Evolutionary conservation across 1,140 invertebrate species (phyloP).

Genomic region (Aleiodes sp.): DNA sequence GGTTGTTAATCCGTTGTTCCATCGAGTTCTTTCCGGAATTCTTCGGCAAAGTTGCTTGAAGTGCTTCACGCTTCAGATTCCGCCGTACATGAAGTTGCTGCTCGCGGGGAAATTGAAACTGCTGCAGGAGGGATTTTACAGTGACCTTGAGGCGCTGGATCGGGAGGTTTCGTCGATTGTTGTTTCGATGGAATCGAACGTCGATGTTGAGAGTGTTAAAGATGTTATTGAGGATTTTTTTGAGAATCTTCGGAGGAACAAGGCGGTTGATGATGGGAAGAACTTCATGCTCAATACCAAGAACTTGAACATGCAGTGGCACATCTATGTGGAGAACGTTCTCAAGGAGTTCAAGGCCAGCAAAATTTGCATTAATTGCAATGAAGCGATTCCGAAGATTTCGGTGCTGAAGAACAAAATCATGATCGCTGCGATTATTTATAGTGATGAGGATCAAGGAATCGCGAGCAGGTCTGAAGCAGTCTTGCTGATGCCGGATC

Average conservation of each 20-base stretch:
- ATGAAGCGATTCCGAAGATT: conserved; percentile 69
- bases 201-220: conserved; percentile 38
- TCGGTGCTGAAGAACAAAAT: conserved; percentile 71
- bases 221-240: conserved; percentile 49
- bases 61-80: conserved; percentile 78
- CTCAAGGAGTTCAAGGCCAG: conserved; percentile 63
- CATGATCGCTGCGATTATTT: conserved; percentile 60
- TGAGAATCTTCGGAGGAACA: conserved; percentile 44
- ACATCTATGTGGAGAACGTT: conserved; percentile 69
- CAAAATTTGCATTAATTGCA: conserved; percentile 74
- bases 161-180: conserved; percentile 50
- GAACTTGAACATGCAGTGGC: conserved; percentile 72
- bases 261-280: conserved; percentile 31
- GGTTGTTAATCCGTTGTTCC: conserved; percentile 92
- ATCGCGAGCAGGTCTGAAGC: conserved; percentile 39
- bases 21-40: conserved; percentile 76
- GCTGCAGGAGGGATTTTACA: conserved; percentile 78
- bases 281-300: conserved; percentile 54
- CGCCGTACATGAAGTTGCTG: conserved; percentile 72
- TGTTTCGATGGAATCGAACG: background rate
- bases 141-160: conserved; percentile 76
- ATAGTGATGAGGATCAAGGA: conserved; percentile 2
- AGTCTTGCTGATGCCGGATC: conserved; percentile 69
- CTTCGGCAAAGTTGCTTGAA: conserved; percentile 76
- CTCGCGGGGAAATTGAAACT: conserved; percentile 80